Conservation (phyloP, 1,140 invertebrate species). For the Plodia interpunctella region DNA sequence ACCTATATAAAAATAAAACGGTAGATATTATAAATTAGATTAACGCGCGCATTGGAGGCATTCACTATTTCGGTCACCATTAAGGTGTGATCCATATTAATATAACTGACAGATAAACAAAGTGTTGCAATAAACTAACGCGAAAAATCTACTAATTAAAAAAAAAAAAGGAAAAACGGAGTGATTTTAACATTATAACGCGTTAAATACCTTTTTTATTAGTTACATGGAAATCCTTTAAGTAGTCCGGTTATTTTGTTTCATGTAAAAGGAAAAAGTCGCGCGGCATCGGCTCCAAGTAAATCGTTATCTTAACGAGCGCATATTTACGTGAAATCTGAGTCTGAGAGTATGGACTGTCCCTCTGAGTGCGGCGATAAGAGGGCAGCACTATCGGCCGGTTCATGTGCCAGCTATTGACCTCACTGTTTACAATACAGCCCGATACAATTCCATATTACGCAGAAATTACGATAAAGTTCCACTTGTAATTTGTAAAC, state of each 20-base stretch:
- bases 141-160: background rate
- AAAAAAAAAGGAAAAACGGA: background rate
- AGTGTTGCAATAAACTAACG: background rate
- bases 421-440: conserved; percentile 59
- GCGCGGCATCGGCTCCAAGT: conserved; percentile 45
- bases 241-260: conserved; percentile 39
- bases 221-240: conserved; percentile 46
- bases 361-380: conserved; percentile 56
- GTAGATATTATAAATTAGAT: conserved; percentile 6
- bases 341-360: conserved; percentile 50
- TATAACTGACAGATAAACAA: background rate
- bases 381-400: conserved; percentile 44
- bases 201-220: conserved; percentile 26
- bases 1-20: conserved; percentile 6
- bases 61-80: conserved; percentile 3
- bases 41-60: conserved; percentile 3
- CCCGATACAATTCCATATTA: conserved; percentile 37
- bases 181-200: conserved; percentile 11
- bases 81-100: conserved; percentile 1
- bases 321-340: conserved; percentile 70
- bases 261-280: conserved; percentile 57
- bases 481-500: conserved; percentile 50
- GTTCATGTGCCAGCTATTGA: conserved; percentile 72
- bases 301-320: conserved; percentile 71
- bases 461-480: conserved; percentile 48